Evolutionary conservation across 2,113 vertebrate genomes (phyloP).

Genomic region (Noturus placidus): DNA sequence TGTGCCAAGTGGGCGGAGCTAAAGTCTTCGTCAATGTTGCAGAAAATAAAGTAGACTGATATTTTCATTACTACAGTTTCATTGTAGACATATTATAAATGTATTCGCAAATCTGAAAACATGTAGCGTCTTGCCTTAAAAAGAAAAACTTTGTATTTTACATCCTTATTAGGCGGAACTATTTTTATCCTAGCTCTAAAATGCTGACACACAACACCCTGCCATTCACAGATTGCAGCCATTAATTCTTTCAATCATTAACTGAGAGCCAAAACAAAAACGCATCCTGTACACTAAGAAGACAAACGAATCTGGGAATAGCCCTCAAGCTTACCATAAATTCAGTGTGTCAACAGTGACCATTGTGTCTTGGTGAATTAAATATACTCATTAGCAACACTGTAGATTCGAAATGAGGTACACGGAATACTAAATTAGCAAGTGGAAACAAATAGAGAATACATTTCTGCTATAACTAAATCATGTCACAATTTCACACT

Average conservation of each 20-base stretch:
- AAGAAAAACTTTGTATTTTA: background rate
- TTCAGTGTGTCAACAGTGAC: slow-evolving; percentile 48
- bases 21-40: background rate
- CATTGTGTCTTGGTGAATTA: slow-evolving; percentile 57
- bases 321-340: slow-evolving; percentile 51
- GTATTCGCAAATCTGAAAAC: background rate
- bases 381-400: slow-evolving; percentile 57
- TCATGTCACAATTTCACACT: slow-evolving; percentile 14
- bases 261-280: slow-evolving; percentile 33
- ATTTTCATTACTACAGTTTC: background rate
- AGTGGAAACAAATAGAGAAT: slow-evolving; percentile 20
- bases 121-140: slow-evolving; percentile 40
- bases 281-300: slow-evolving; percentile 19
- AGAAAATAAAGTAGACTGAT: background rate
- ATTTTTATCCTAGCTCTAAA: slow-evolving; percentile 55
- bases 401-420: slow-evolving; percentile 22
- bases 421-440: slow-evolving; percentile 14
- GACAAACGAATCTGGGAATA: slow-evolving; percentile 52
- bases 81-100: background rate
- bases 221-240: background rate
- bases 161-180: background rate
- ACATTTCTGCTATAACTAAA: slow-evolving; percentile 18
- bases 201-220: slow-evolving; percentile 52
- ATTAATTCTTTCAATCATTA: slow-evolving; percentile 19
- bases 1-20: background rate